Evolutionary conservation across 92 coral and sea anemone genomes (phyloP).

Genomic region (Desmophyllum pertusum): DNA sequence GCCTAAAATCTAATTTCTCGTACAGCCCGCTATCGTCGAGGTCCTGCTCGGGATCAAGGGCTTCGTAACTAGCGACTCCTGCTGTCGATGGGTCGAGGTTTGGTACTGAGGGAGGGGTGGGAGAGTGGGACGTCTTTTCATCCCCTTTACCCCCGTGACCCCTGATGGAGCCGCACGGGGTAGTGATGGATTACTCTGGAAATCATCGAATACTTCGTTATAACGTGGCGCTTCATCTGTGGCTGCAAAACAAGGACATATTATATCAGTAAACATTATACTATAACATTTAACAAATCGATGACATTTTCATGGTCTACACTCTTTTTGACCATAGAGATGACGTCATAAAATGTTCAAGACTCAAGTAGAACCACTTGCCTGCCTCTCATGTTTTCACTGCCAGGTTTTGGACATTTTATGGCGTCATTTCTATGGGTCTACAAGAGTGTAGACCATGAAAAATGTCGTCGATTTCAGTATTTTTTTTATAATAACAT

Average conservation of each 20-base stretch:
- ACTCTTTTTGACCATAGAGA: too few species aligned
- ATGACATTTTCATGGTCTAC: too few species aligned
- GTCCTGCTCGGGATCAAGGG: constrained; percentile 7
- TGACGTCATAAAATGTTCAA: too few species aligned
- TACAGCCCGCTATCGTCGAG: constrained; percentile 20
- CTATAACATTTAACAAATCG: too few species aligned
- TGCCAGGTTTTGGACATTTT: too few species aligned
- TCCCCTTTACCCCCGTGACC: not conserved
- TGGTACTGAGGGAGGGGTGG: constrained; percentile 29
- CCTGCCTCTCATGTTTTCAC: too few species aligned
- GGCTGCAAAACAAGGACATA: not conserved
- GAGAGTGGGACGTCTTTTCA: constrained; percentile 11
- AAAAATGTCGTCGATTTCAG: too few species aligned
- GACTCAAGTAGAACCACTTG: too few species aligned
- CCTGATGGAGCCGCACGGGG: not conserved
- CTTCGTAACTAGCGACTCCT: not conserved
- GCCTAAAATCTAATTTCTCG: constrained; percentile 22
- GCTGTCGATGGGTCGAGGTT: constrained; percentile 13
- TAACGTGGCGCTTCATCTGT: not conserved
- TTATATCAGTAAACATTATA: too few species aligned
- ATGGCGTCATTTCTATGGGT: too few species aligned
- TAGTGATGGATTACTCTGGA: not conserved
- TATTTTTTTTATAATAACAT: too few species aligned
- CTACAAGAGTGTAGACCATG: too few species aligned
- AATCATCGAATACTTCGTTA: not conserved